Evolutionary conservation across 2,888 invertebrate species (phyloP).

Genomic region (Harpagoxenus sublaevis): DNA sequence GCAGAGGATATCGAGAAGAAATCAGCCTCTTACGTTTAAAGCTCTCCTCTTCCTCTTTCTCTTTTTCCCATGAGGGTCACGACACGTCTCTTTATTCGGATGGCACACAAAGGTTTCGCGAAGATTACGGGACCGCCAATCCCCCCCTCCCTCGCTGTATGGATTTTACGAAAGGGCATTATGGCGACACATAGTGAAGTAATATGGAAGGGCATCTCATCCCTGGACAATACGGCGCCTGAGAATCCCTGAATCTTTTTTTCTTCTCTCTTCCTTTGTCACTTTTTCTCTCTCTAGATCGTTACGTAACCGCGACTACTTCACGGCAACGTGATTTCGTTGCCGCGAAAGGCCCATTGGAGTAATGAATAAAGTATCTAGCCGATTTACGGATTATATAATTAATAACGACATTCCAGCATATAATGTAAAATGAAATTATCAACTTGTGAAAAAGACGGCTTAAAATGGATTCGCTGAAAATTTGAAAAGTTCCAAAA

Average conservation of each 20-base stretch:
- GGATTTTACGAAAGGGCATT: conserved; percentile 80
- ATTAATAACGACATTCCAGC: not conserved
- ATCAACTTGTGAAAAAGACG: not conserved
- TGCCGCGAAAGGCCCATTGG: not conserved
- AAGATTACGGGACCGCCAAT: conserved; percentile 84
- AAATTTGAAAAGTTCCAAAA: not conserved
- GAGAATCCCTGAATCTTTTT: conserved; percentile 63
- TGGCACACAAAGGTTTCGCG: conserved; percentile 83
- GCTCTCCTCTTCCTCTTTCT: conserved; percentile 53
- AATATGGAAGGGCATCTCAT: conserved; percentile 80
- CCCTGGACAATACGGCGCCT: conserved; percentile 80
- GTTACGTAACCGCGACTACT: conserved; percentile 41
- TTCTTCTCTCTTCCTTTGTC: conserved; percentile 19
- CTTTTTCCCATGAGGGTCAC: conserved; percentile 69
- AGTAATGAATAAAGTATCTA: not conserved
- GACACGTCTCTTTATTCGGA: conserved; percentile 82
- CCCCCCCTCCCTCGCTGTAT: conserved; percentile 76
- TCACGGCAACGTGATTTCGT: conserved; percentile 8
- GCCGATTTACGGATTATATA: not conserved
- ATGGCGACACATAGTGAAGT: conserved; percentile 78
- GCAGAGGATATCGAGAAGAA: conserved; percentile 60
- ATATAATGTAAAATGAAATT: not conserved
- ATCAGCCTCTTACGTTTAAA: conserved; percentile 75
- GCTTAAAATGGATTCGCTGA: not conserved
- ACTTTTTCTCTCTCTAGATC: conserved; percentile 33